Evolutionary conservation across 2,888 invertebrate genomes (phyloP).

Genomic region (Chymomyza amoena): DNA sequence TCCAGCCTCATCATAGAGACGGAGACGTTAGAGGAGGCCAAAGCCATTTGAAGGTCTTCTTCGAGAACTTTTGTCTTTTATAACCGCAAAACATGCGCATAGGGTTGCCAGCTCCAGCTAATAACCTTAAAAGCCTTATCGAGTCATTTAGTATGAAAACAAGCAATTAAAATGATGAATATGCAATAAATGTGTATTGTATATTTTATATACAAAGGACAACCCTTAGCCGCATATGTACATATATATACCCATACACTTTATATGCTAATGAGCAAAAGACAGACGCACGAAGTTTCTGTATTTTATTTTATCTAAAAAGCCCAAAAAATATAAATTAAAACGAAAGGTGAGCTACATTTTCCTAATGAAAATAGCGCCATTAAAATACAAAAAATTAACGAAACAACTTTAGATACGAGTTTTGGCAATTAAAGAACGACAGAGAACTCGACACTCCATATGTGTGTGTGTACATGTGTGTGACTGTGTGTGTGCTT

Average conservation of each 20-base stretch:
- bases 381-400: slow-evolving; percentile 63
- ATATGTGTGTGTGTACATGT: neutral
- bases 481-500: neutral
- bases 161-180: slow-evolving; percentile 73
- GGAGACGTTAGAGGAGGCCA: neutral
- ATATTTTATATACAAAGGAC: slow-evolving; percentile 43
- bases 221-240: slow-evolving; percentile 18
- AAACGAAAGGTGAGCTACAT: slow-evolving; percentile 53
- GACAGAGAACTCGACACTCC: slow-evolving; percentile 7
- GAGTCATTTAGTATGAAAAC: slow-evolving; percentile 69
- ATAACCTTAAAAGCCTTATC: slow-evolving; percentile 72
- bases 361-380: slow-evolving; percentile 74
- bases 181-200: slow-evolving; percentile 68
- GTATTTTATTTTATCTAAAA: slow-evolving; percentile 61
- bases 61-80: neutral
- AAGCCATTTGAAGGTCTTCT: slow-evolving; percentile 12
- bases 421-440: slow-evolving; percentile 73
- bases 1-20: neutral
- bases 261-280: slow-evolving; percentile 68
- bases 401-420: slow-evolving; percentile 74
- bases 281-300: slow-evolving; percentile 22
- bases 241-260: slow-evolving; percentile 42
- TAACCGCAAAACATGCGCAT: slow-evolving; percentile 37
- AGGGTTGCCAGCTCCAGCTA: slow-evolving; percentile 27
- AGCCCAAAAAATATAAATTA: slow-evolving; percentile 36